These are phyloP conservation scores for Perizoma affinitatum DNA, from an alignment of 2,888 invertebrate species.

Conservation along the genomic window DNA sequence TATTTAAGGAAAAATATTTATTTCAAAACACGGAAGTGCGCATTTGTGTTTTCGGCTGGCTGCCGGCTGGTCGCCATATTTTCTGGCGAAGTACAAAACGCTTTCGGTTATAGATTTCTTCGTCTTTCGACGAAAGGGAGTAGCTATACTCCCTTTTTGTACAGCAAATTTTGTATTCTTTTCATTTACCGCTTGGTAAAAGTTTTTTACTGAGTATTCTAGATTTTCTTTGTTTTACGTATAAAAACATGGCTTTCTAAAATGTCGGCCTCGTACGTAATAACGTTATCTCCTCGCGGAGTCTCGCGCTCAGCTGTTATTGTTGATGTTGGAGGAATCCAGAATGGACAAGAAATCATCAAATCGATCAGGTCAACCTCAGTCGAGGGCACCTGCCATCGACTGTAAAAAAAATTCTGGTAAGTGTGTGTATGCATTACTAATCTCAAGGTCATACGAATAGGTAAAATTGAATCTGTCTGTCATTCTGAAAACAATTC, in stretches of 20 bases:
- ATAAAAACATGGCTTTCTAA: conserved; percentile 91
- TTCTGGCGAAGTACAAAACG: conserved; percentile 84
- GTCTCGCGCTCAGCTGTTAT: conserved; percentile 83
- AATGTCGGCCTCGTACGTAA: conserved; percentile 89
- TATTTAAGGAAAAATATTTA: not conserved
- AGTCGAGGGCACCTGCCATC: conserved; percentile 88
- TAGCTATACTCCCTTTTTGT: conserved; percentile 84
- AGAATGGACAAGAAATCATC: conserved; percentile 92
- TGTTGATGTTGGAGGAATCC: conserved; percentile 83
- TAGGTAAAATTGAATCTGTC: not conserved
- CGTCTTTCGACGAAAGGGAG: conserved; percentile 89
- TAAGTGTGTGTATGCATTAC: conserved; percentile 56
- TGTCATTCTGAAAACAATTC: not conserved
- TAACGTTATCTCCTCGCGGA: conserved; percentile 89
- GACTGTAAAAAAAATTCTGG: conserved; percentile 90
- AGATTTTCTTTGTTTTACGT: conserved; percentile 80
- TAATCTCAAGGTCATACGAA: conserved; percentile 50
- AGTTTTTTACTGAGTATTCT: conserved; percentile 54
- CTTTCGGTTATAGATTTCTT: conserved; percentile 76
- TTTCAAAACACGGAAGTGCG: conserved; percentile 68
- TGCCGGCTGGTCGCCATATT: conserved; percentile 88
- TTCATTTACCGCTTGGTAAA: conserved; percentile 67
- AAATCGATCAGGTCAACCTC: conserved; percentile 87
- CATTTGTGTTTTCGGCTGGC: conserved; percentile 67
- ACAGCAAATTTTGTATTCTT: conserved; percentile 58